phyloP scores from a whole-genome alignment of 1,140 invertebrate genomes.

The Plectrocnemia conspersa region DNA sequence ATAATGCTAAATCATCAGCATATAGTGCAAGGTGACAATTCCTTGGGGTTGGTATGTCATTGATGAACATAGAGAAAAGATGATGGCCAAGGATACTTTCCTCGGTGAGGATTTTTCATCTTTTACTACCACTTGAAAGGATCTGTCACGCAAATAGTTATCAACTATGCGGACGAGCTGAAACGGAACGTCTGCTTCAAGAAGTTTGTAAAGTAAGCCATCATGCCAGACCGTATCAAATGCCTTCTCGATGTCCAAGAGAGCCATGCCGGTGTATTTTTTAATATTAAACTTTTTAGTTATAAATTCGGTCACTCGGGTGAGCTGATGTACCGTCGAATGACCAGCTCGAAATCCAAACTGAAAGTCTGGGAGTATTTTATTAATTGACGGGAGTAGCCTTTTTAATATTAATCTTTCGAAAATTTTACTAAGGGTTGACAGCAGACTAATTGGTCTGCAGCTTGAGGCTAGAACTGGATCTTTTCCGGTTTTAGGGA shows the following conservation, averaged over 20 bases:
- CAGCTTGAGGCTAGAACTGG: slow-evolving; percentile 28
- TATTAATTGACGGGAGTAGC: slow-evolving; percentile 24
- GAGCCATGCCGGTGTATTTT: slow-evolving; percentile 33
- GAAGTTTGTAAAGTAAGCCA: slow-evolving; percentile 38
- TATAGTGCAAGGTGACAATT: slow-evolving; percentile 29
- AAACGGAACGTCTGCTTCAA: slow-evolving; percentile 19
- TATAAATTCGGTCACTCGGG: slow-evolving; percentile 39
- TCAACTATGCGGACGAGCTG: slow-evolving; percentile 32
- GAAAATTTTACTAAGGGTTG: slow-evolving; percentile 38
- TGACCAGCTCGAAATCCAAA: slow-evolving; percentile 41
- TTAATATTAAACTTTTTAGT: slow-evolving; percentile 30
- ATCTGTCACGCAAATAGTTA: background rate
- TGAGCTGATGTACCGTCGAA: slow-evolving; percentile 39
- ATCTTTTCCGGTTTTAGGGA: slow-evolving; percentile 42
- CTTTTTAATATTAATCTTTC: slow-evolving; percentile 37
- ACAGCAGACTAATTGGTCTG: slow-evolving; percentile 40
- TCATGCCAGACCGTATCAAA: slow-evolving; percentile 40
- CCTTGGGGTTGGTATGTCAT: slow-evolving; percentile 33
- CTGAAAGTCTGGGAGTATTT: slow-evolving; percentile 37
- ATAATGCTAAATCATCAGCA: slow-evolving; percentile 37
- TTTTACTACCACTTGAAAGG: slow-evolving; percentile 6
- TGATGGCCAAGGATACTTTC: slow-evolving; percentile 37
- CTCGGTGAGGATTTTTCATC: slow-evolving; percentile 32
- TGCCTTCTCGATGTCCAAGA: slow-evolving; percentile 40
- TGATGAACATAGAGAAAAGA: slow-evolving; percentile 35